phyloP scores from a whole-genome alignment of 2,113 vertebrate genomes.

The Brachyhypopomus gauderio region DNA sequence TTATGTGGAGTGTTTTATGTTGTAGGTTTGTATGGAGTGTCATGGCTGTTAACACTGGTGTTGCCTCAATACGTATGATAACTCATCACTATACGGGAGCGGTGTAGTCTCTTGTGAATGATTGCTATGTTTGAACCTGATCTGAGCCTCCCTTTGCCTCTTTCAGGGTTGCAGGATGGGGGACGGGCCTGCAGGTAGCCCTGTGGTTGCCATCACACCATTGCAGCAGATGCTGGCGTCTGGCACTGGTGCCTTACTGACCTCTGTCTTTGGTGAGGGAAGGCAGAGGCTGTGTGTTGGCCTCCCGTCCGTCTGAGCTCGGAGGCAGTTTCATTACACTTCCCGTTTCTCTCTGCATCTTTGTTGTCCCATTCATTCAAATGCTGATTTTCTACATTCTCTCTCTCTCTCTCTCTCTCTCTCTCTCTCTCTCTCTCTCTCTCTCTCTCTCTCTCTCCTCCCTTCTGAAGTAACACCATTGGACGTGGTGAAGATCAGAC shows the following conservation, averaged over 20 bases:
- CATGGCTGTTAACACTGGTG: too few relatives aligned
- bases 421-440: too few relatives aligned
- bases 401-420: too few relatives aligned
- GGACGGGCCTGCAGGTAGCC: slow-evolving; percentile 60
- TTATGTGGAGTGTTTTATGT: too few relatives aligned
- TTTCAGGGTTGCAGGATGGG: slow-evolving; percentile 81
- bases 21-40: too few relatives aligned
- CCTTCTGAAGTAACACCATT: slow-evolving; percentile 84
- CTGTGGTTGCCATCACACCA: slow-evolving; percentile 79
- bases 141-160: background rate
- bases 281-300: background rate
- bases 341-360: background rate
- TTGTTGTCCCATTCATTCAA: background rate
- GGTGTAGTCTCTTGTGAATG: too few relatives aligned
- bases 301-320: too few relatives aligned
- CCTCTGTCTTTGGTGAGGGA: slow-evolving; percentile 90
- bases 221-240: slow-evolving; percentile 96
- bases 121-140: too few relatives aligned
- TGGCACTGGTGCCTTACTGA: slow-evolving; percentile 88
- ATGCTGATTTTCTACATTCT: too few relatives aligned
- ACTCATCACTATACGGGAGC: too few relatives aligned
- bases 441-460: too few relatives aligned
- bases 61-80: too few relatives aligned
- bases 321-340: background rate
- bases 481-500: slow-evolving; percentile 93